Percentiles rank a stretch among this genome's conserved stretches.
Evolutionary conservation across 92 coral and sea anemone species (phyloP).

Genomic region (Porites cylindrica): DNA sequence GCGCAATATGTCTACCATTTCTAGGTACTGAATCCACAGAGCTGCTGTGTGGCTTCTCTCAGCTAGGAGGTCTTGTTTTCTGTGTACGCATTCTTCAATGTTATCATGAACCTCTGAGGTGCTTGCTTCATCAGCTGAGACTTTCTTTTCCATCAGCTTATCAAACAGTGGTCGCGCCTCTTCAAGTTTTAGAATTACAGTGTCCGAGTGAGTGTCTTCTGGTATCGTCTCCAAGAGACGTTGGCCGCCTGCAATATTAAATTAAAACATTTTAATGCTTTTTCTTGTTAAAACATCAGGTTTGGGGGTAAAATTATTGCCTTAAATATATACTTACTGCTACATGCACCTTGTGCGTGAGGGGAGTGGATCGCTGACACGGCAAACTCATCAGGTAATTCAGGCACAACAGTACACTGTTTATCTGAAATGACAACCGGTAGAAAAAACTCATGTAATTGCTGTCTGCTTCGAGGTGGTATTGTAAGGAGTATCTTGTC

Average conservation of each 20-base stretch:
- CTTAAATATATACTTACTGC: constrained; percentile 6
- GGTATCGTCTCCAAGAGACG: constrained; percentile 1
- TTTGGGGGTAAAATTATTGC: not conserved
- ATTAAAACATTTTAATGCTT: not conserved
- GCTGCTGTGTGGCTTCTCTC: too few species aligned
- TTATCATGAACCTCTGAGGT: too few species aligned
- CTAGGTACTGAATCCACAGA: too few species aligned
- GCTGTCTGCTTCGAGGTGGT: not conserved
- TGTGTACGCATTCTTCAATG: too few species aligned
- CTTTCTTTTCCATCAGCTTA: too few species aligned
- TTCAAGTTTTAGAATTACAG: too few species aligned
- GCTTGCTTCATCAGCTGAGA: too few species aligned
- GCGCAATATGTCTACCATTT: too few species aligned
- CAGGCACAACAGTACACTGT: not conserved
- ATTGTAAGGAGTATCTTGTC: not conserved
- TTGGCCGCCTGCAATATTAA: constrained; percentile 2
- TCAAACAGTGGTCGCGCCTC: too few species aligned
- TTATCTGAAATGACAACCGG: constrained; percentile 5
- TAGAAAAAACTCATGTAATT: not conserved
- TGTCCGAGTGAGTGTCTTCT: too few species aligned
- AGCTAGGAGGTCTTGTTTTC: too few species aligned
- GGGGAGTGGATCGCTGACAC: not conserved
- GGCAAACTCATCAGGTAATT: not conserved
- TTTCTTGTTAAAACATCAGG: not conserved
- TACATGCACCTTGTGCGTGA: not conserved